These are phyloP conservation scores for Streblospio benedicti DNA, from an alignment of 1,140 invertebrate genomes.

Conservation along the genomic window DNA sequence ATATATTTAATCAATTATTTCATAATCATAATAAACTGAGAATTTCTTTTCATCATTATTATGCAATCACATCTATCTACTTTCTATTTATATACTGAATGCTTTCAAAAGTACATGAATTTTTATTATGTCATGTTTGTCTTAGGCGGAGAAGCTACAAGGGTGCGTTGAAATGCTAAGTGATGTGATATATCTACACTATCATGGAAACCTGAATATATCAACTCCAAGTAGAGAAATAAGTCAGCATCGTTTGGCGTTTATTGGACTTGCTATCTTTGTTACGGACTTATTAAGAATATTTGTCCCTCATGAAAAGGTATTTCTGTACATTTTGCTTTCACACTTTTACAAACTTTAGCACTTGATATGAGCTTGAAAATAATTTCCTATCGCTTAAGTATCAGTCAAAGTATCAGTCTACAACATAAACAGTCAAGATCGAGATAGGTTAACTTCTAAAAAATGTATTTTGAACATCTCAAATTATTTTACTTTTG, in stretches of 20 bases:
- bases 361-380: too few species aligned
- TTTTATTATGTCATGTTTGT: slow-evolving; percentile 8
- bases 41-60: too few species aligned
- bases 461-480: too few species aligned
- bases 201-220: slow-evolving; percentile 24
- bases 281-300: slow-evolving; percentile 27
- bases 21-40: neutral
- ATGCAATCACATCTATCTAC: neutral
- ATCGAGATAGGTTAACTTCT: too few species aligned
- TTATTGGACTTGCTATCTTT: slow-evolving; percentile 28
- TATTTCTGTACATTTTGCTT: too few species aligned
- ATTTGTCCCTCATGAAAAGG: slow-evolving; percentile 33
- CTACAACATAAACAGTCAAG: too few species aligned
- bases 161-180: slow-evolving; percentile 31
- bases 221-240: slow-evolving; percentile 17
- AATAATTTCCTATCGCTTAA: too few species aligned
- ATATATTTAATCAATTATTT: neutral
- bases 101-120: neutral
- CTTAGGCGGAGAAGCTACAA: slow-evolving; percentile 33
- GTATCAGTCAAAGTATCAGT: too few species aligned
- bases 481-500: slow-evolving; percentile 21
- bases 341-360: too few species aligned
- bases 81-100: neutral
- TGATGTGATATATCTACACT: slow-evolving; percentile 33
- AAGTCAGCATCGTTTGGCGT: slow-evolving; percentile 30